phyloP scores from a whole-genome alignment of 2,797 vertebrate genomes.

The Threskiornis aethiopicus region DNA sequence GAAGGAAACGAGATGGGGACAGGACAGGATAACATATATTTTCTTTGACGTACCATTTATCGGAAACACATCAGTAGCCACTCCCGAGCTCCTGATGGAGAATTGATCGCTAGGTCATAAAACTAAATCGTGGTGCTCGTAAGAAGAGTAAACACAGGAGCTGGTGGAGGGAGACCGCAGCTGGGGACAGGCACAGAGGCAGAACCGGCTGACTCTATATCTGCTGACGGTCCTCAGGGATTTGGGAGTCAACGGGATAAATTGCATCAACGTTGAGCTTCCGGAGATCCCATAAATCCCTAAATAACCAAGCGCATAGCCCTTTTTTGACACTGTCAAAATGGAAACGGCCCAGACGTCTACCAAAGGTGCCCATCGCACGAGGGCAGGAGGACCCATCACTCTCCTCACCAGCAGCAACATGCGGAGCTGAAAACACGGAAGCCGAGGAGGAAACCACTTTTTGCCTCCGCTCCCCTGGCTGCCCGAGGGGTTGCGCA shows the following conservation, averaged over 20 bases:
- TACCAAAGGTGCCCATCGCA: not conserved
- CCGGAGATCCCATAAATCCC: not conserved
- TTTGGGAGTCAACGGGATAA: not conserved
- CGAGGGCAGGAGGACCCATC: not conserved
- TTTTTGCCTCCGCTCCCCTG: not conserved
- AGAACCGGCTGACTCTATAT: not conserved
- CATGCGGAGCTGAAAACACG: accelerated
- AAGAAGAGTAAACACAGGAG: constrained; percentile 35
- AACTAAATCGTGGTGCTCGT: constrained; percentile 37
- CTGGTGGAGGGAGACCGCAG: not conserved
- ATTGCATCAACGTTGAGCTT: constrained; percentile 8
- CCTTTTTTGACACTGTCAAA: not conserved
- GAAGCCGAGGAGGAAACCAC: not conserved
- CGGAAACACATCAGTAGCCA: constrained; percentile 58
- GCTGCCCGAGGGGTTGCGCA: not conserved
- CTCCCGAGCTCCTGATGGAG: constrained; percentile 48
- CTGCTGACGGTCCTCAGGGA: not conserved
- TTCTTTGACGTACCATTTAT: constrained; percentile 30
- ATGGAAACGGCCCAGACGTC: not conserved
- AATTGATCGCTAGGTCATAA: constrained; percentile 69
- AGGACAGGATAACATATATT: constrained; percentile 14
- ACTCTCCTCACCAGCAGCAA: not conserved
- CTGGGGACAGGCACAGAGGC: not conserved
- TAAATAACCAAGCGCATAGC: not conserved
- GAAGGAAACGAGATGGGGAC: not conserved